phyloP scores from a whole-genome alignment of 2,113 vertebrate species.

The Promerops cafer region DNA sequence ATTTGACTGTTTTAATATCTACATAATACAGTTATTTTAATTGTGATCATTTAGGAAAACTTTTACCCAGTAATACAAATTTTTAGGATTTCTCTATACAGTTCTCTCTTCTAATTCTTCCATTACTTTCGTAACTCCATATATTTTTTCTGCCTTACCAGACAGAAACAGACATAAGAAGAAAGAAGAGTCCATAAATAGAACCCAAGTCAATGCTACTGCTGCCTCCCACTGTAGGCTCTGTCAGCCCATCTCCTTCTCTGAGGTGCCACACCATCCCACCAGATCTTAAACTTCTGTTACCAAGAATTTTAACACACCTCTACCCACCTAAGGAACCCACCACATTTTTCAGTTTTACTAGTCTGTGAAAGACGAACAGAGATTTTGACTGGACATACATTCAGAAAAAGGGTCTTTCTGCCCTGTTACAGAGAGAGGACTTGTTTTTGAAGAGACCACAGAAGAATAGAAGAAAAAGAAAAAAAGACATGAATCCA shows the following conservation, averaged over 20 bases:
- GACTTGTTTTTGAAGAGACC: background rate
- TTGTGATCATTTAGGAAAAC: background rate
- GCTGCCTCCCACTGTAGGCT: background rate
- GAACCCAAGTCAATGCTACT: background rate
- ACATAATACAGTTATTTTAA: background rate
- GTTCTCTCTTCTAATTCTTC: background rate
- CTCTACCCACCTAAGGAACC: background rate
- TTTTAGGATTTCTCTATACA: background rate
- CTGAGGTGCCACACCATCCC: background rate
- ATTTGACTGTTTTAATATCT: background rate
- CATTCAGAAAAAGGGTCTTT: background rate
- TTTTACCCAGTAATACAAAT: background rate
- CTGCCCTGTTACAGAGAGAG: rapidly evolving
- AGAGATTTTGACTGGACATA: background rate
- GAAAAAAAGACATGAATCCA: background rate
- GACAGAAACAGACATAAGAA: background rate
- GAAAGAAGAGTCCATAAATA: background rate
- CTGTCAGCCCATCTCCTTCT: background rate
- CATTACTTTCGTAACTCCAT: background rate
- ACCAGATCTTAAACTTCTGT: background rate
- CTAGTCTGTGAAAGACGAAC: background rate
- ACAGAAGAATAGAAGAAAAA: background rate
- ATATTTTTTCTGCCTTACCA: background rate
- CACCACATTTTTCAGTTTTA: background rate
- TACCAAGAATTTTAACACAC: background rate